These are phyloP conservation scores for Selene dorsalis DNA, from an alignment of 2,797 vertebrate genomes.

Conservation along the genomic window DNA sequence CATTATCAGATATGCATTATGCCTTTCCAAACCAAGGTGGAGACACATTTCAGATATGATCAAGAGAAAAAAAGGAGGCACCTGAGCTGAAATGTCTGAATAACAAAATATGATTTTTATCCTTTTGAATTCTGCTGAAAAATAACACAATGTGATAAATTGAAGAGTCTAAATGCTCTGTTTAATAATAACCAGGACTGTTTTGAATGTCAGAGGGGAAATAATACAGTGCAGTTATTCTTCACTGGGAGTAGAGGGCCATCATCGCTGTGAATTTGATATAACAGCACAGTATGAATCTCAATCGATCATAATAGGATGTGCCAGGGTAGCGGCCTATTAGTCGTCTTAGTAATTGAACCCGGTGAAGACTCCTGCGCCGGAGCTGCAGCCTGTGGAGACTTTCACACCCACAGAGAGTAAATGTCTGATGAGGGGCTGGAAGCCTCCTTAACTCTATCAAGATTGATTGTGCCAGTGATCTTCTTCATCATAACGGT, in stretches of 20 bases:
- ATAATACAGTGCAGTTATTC: constrained; percentile 18
- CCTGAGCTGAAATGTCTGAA: no score
- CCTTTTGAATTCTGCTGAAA: no score
- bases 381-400: constrained; percentile 36
- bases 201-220: constrained; percentile 58
- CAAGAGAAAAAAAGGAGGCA: no score
- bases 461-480: constrained; percentile 73
- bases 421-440: constrained; percentile 60
- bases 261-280: constrained; percentile 69
- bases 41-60: not conserved
- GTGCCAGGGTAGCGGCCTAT: constrained; percentile 47
- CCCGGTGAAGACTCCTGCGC: constrained; percentile 18
- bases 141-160: no score
- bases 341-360: constrained; percentile 55
- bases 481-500: constrained; percentile 66
- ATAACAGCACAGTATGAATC: constrained; percentile 68
- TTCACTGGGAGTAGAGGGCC: constrained; percentile 41
- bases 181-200: constrained; percentile 30
- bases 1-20: no score
- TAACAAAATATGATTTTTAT: not conserved
- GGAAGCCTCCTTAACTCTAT: constrained; percentile 68
- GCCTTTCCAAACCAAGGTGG: not conserved
- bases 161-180: not conserved
- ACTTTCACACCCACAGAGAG: constrained; percentile 48
- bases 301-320: constrained; percentile 68